Evolutionary conservation across 2,888 invertebrate species (phyloP), one percentile per base, ranked within the genome.

Genomic region (Caenorhabditis becei): DNA sequence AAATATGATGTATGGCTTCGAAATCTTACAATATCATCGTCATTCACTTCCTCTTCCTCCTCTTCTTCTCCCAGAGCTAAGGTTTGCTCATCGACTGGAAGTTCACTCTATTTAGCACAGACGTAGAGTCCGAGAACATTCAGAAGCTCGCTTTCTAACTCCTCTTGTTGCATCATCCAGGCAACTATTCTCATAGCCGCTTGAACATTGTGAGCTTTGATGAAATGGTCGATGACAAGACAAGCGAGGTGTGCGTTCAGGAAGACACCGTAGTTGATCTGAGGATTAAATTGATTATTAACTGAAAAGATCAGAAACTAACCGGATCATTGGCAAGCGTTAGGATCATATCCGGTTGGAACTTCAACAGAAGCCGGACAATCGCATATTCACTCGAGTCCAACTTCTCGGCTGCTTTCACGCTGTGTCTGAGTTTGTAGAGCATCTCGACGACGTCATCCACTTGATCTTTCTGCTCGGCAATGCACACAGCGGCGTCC

Each of bases 331-430:
- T 94, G 56, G 97, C 92, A 8, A 96, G 93, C 18, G 93, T 92
- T 16, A 97, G 92, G 69, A 94, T 94, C 18, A 94, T 93, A n/a
- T 93, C 91, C 83, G 94, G 92, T 10, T 93, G 93, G 44, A 89
- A 91, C 72, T 93, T 90, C 7, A 93, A 81, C 28, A 92, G 92
- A 8, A 91, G 86, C 41, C 93, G 93, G 7, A 96, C 92, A 28
- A 95, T 93, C 16, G 96, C 96, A 92, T 96, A 95, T 84, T 94
- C 93, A 2, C 96, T 96, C 0, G 96, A 96, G 5, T 95, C 94
- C 20, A 95, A 92, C 1, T 94, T 94, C 81, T 94, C 94, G 0
- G 94, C 92, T 0, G 95, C 94, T 56, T 85, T 84, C 18, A 83
- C 80, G 18, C 95, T 94, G 81, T 94, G 92, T 77, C 96, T 93